These are phyloP conservation scores for Hydropsyche betteni DNA, from an alignment of 2,888 invertebrate species.

Conservation along the genomic window DNA sequence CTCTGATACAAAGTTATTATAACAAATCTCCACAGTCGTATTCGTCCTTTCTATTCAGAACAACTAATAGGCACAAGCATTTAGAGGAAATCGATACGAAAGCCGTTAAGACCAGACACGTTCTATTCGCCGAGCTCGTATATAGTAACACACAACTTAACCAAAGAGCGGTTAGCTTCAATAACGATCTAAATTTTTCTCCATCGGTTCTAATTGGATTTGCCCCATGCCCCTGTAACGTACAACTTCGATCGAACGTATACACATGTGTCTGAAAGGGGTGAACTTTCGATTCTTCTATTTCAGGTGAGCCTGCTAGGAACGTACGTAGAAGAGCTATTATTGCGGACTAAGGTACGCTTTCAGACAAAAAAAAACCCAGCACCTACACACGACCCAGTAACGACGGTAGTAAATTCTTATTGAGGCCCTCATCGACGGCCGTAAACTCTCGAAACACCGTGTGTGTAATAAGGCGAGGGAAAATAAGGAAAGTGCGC, in stretches of 20 bases:
- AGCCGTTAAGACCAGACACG: too few relatives aligned
- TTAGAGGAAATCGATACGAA: too few relatives aligned
- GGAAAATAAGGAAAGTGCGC: too few relatives aligned
- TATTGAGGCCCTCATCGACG: constrained; percentile 21
- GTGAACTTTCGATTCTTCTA: background rate
- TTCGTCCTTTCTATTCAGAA: too few relatives aligned
- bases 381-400: background rate
- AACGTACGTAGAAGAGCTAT: too few relatives aligned
- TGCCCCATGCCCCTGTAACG: background rate
- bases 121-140: too few relatives aligned
- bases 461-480: background rate
- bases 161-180: constrained; percentile 4
- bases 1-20: too few relatives aligned
- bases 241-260: background rate
- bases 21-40: too few relatives aligned
- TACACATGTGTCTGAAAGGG: background rate
- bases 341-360: too few relatives aligned
- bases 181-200: constrained; percentile 28
- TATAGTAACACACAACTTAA: background rate
- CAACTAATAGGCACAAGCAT: too few relatives aligned
- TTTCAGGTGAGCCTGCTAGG: background rate
- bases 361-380: too few relatives aligned
- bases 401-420: constrained; percentile 21
- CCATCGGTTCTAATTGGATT: constrained; percentile 29
- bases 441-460: constrained; percentile 28